phyloP scores from a whole-genome alignment of 92 coral and sea anemone genomes.

The Porites rus region DNA sequence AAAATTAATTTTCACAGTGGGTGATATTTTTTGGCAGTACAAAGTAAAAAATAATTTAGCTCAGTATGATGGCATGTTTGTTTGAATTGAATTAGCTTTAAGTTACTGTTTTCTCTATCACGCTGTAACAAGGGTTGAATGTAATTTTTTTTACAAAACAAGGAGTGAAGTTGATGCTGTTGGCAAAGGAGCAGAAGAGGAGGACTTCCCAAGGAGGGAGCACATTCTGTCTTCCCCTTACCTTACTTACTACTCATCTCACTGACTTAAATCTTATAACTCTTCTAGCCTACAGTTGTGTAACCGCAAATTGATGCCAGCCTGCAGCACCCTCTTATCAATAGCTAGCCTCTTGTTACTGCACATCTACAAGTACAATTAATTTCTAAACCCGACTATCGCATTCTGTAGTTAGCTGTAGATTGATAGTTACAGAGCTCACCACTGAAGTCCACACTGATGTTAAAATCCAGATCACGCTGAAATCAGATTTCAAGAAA shows the following conservation, averaged over 20 bases:
- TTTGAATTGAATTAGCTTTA: too few relatives aligned
- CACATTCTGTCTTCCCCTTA: neutral
- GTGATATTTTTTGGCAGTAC: too few relatives aligned
- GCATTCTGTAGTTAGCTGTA: slow-evolving; percentile 88
- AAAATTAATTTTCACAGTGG: too few relatives aligned
- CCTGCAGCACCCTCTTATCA: slow-evolving; percentile 22
- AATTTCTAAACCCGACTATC: slow-evolving; percentile 40
- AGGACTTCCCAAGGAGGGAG: neutral
- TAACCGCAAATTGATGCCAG: slow-evolving; percentile 13
- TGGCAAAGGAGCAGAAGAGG: too few relatives aligned
- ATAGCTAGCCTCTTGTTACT: slow-evolving; percentile 1
- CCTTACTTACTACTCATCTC: neutral
- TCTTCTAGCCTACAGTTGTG: neutral
- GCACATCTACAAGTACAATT: neutral
- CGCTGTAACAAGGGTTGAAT: neutral
- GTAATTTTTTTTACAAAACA: too few relatives aligned
- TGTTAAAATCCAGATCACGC: slow-evolving; percentile 97
- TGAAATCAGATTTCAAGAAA: slow-evolving; percentile 48
- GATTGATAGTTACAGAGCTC: slow-evolving; percentile 81
- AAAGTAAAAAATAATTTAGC: too few relatives aligned
- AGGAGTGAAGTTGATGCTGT: too few relatives aligned
- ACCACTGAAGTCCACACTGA: slow-evolving; percentile 81
- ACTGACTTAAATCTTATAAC: neutral
- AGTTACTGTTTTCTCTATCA: neutral
- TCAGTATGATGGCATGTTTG: too few relatives aligned